Percentiles rank a stretch among this genome's conserved stretches.
Conservation (phyloP, 2,797 vertebrate species). For the Oceanodroma leucorhoa region DNA sequence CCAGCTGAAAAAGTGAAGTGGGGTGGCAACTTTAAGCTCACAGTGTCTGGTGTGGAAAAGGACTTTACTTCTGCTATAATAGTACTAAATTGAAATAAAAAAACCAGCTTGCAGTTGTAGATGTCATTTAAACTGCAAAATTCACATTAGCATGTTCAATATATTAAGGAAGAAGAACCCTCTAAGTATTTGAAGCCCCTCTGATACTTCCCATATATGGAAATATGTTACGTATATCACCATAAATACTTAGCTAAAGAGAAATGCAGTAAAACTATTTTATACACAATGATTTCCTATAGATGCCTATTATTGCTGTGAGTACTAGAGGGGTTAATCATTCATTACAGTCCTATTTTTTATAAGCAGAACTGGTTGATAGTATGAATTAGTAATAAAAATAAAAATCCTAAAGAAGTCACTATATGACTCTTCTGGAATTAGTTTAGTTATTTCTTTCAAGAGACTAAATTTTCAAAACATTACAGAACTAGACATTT, state of each 20-base stretch:
- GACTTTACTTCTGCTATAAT: background rate
- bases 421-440: background rate
- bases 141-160: background rate
- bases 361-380: background rate
- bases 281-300: background rate
- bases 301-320: background rate
- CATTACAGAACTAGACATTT: background rate
- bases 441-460: background rate
- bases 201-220: background rate
- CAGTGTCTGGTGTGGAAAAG: background rate
- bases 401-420: background rate
- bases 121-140: background rate
- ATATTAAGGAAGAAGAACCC: background rate
- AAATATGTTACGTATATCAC: background rate
- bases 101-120: background rate
- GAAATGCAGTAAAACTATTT: background rate
- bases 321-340: background rate
- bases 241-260: background rate
- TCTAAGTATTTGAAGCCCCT: background rate
- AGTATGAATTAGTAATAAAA: background rate
- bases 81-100: background rate
- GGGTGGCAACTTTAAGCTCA: background rate
- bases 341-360: background rate
- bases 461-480: background rate
- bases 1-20: background rate